A percentile compares a stretch with the other conserved stretches of the same genome.
phyloP scores from a whole-genome alignment of 2,113 vertebrate species.

The Ammodytes dubius region DNA sequence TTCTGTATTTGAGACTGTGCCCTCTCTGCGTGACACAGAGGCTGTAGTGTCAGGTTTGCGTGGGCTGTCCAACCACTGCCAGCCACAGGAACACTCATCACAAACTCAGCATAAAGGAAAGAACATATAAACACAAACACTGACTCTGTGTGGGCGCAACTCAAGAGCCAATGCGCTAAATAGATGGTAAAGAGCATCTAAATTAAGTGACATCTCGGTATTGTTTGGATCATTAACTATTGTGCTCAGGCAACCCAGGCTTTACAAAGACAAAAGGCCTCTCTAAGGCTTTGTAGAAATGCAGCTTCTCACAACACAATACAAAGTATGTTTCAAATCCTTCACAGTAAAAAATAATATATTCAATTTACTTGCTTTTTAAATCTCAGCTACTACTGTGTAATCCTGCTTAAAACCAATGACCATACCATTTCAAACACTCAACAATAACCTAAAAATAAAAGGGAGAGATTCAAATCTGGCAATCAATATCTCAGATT shows the following conservation, averaged over 20 bases:
- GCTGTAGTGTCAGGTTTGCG: conserved; percentile 70
- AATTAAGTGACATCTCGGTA: conserved; percentile 39
- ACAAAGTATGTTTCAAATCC: neutral
- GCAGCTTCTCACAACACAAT: neutral
- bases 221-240: conserved; percentile 41
- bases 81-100: conserved; percentile 62
- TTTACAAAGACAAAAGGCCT: neutral
- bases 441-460: conserved; percentile 22
- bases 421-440: neutral
- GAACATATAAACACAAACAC: conserved; percentile 52
- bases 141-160: conserved; percentile 61
- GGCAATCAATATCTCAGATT: conserved; percentile 50
- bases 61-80: conserved; percentile 71
- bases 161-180: conserved; percentile 56
- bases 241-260: neutral
- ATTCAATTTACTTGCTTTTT: neutral
- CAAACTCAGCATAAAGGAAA: conserved; percentile 61
- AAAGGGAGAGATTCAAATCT: conserved; percentile 35
- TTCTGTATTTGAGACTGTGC: conserved; percentile 62
- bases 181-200: conserved; percentile 50
- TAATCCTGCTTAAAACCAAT: conserved; percentile 8
- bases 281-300: neutral
- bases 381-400: neutral
- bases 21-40: conserved; percentile 68
- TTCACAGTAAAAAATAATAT: neutral